Percentiles rank a stretch among this genome's conserved stretches.
Conservation (phyloP, 2,113 vertebrate species). For the Labeo rohita region DNA sequence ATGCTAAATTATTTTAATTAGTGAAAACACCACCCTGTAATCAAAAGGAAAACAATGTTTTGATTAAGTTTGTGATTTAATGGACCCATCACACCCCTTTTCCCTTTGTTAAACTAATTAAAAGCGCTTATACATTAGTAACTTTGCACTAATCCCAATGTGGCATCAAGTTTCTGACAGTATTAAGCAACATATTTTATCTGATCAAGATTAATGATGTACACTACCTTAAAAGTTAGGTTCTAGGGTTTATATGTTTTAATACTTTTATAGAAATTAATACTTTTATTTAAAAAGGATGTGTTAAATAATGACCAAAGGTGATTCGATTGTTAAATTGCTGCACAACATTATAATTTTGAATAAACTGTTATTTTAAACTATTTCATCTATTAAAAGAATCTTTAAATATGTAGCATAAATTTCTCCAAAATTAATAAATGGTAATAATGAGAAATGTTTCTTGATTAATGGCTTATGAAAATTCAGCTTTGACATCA, state of each 20-base stretch:
- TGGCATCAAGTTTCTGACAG: neutral
- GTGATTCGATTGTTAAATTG: too few relatives aligned
- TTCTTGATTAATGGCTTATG: neutral
- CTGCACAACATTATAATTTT: too few relatives aligned
- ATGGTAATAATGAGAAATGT: too few relatives aligned
- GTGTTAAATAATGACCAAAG: too few relatives aligned
- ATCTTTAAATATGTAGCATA: too few relatives aligned
- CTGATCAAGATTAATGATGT: neutral
- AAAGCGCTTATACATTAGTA: neutral
- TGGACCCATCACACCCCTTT: neutral
- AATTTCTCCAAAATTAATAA: too few relatives aligned
- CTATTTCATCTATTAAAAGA: too few relatives aligned
- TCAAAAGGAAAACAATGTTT: neutral
- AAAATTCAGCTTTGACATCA: neutral
- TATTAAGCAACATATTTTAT: neutral
- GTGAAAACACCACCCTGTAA: neutral
- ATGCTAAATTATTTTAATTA: constrained; percentile 28
- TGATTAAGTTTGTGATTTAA: neutral
- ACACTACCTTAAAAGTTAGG: too few relatives aligned
- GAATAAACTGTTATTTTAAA: too few relatives aligned
- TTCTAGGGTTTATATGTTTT: too few relatives aligned
- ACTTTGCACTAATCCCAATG: neutral
- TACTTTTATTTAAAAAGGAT: too few relatives aligned
- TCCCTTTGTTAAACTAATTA: neutral
- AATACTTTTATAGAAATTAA: too few relatives aligned